Evolutionary conservation across 2,113 vertebrate genomes (phyloP), one percentile per base, ranked within the genome.

Genomic region (Lepisosteus osseus): DNA sequence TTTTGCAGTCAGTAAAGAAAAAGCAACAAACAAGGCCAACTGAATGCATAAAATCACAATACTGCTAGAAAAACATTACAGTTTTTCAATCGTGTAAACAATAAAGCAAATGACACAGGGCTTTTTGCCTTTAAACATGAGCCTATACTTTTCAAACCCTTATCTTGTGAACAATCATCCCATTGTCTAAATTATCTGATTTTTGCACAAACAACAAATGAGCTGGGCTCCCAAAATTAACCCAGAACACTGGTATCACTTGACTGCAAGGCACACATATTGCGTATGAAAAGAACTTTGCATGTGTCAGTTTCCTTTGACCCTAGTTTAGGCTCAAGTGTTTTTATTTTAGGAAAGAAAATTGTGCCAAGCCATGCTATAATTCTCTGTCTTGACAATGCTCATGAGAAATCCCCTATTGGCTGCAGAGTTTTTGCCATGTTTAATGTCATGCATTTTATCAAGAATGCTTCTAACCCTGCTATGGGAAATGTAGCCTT

Each of bases 151-250:
- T 29, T 29, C 29, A 29, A 42, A 13, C 64, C 62, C 51, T 66
- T 44, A 67, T 72, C 51, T 55, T 56, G 43, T 3, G 57, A 66
- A 72, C 62, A 81, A 70, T 76, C 59, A 77, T 65, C 70, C 72
- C 71, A 73, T 77, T 87, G 84, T 83, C 84, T 80, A 84, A 67
- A 83, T 74, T 77, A 43, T 68, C 64, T 64, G 59, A 59, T 66
- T 64, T 29, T 29, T 44, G 57, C 71, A 54, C 15, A n/a, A 61
- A 61, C 59, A 61, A 64, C 29, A 17, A 64, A 29, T 15, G 8
- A 73, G 62, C 73, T 71, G 72, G 67, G 65, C 84, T 80, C 80
- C 81, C 74, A 70, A 75, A 82, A 75, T 70, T 76, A 71, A 78
- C 45, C 59, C 77, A 65, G 40, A 74, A 79, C 77, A 54, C 72